phyloP scores from a whole-genome alignment of 1,140 invertebrate genomes.

The Hydropsyche tenuis region DNA sequence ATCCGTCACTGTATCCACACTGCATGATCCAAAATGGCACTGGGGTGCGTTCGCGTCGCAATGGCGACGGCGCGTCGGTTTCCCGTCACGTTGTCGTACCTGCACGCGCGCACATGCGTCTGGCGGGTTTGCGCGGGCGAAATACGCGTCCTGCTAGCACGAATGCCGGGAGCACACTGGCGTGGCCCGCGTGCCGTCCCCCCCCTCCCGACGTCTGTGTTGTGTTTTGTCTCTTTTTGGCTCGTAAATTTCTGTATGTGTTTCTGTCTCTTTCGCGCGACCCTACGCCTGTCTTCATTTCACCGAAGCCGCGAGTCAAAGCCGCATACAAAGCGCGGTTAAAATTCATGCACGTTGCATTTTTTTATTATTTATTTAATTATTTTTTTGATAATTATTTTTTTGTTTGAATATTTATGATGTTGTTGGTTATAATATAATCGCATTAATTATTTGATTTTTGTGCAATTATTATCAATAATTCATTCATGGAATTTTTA shows the following conservation, averaged over 20 bases:
- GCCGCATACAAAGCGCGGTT: neutral
- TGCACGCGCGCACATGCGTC: neutral
- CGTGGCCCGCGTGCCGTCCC: neutral
- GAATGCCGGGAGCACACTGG: neutral
- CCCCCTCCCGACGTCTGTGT: neutral
- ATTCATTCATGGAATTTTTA: no score
- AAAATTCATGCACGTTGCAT: neutral
- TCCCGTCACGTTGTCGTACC: no score
- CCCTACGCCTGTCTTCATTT: conserved; percentile 21
- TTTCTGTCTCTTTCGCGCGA: conserved; percentile 10
- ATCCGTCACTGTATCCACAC: no score
- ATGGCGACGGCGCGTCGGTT: neutral
- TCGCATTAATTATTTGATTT: no score
- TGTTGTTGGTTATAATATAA: no score
- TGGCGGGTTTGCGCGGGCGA: neutral
- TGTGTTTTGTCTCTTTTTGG: neutral
- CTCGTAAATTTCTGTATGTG: neutral
- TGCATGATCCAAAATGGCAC: no score
- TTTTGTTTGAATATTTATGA: no score
- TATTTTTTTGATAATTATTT: neutral
- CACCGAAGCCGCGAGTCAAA: conserved; percentile 9
- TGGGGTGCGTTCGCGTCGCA: neutral
- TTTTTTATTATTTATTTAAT: neutral
- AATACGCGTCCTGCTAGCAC: neutral
- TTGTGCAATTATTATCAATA: no score